Conservation (phyloP, 2,888 invertebrate species). For the Emmelina monodactyla region DNA sequence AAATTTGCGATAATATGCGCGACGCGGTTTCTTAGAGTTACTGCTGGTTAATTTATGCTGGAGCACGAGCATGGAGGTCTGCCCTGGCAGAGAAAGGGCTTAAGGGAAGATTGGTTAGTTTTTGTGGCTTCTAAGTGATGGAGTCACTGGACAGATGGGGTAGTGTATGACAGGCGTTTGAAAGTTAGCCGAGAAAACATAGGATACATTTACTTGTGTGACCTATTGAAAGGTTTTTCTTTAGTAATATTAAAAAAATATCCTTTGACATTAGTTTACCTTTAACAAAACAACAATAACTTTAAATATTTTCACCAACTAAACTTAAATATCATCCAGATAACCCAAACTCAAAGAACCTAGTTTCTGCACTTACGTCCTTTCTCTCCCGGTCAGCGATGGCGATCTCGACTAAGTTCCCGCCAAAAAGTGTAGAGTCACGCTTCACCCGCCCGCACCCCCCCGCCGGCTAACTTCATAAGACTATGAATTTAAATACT, state of each 20-base stretch:
- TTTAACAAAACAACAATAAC: not conserved
- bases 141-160: too few species aligned
- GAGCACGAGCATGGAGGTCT: conserved; percentile 62
- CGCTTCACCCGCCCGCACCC: conserved; percentile 30
- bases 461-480: conserved; percentile 52
- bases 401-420: conserved; percentile 49
- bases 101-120: too few species aligned
- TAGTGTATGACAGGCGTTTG: too few species aligned
- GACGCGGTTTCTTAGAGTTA: conserved; percentile 52
- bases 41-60: conserved; percentile 58
- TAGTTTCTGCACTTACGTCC: conserved; percentile 19
- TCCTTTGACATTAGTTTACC: not conserved
- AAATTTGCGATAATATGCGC: conserved; percentile 61
- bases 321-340: not conserved
- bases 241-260: not conserved
- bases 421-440: conserved; percentile 66
- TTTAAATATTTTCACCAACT: not conserved
- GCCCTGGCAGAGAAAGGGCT: too few species aligned
- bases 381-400: conserved; percentile 8
- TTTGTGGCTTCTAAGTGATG: too few species aligned
- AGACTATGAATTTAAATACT: conserved; percentile 67
- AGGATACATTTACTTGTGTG: too few species aligned
- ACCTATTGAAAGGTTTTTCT: not conserved
- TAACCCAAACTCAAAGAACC: not conserved
- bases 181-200: too few species aligned